Percentiles rank a stretch among this genome's conserved stretches.
phyloP scores from a whole-genome alignment of 2,888 invertebrate species.

The Noctua pronuba region DNA sequence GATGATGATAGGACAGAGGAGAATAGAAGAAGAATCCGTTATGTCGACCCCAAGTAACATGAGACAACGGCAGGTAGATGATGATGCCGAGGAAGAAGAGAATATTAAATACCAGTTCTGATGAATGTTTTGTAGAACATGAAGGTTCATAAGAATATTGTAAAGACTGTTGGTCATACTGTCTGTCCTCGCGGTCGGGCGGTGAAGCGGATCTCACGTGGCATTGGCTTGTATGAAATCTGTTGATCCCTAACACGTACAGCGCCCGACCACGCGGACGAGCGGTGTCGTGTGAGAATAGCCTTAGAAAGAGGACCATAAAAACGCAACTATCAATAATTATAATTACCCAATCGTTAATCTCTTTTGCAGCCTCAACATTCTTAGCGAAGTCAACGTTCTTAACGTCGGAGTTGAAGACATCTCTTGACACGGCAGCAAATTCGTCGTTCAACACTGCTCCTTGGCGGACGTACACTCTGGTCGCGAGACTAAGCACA shows the following conservation, averaged over 20 bases:
- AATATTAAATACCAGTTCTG: neutral
- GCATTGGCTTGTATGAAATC: neutral
- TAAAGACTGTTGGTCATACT: neutral
- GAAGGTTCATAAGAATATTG: neutral
- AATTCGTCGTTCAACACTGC: conserved; percentile 89
- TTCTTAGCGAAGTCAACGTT: conserved; percentile 91
- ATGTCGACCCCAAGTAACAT: neutral
- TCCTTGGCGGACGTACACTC: conserved; percentile 91
- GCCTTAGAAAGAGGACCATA: neutral
- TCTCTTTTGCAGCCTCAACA: conserved; percentile 85
- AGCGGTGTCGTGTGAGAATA: neutral
- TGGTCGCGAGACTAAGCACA: conserved; percentile 92
- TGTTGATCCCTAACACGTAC: neutral
- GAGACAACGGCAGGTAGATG: neutral
- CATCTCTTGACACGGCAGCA: conserved; percentile 86
- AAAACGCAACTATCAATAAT: neutral
- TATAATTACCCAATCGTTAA: conserved; percentile 93
- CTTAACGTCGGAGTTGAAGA: conserved; percentile 92
- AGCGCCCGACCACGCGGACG: neutral
- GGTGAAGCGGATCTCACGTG: neutral
- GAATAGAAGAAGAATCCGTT: neutral
- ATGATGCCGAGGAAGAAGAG: neutral
- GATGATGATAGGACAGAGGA: neutral
- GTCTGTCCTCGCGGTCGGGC: neutral
- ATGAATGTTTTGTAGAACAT: neutral